Base-by-base conservation (phyloP, 2,113 vertebrate genomes). In the Zosterops lateralis region DNA sequence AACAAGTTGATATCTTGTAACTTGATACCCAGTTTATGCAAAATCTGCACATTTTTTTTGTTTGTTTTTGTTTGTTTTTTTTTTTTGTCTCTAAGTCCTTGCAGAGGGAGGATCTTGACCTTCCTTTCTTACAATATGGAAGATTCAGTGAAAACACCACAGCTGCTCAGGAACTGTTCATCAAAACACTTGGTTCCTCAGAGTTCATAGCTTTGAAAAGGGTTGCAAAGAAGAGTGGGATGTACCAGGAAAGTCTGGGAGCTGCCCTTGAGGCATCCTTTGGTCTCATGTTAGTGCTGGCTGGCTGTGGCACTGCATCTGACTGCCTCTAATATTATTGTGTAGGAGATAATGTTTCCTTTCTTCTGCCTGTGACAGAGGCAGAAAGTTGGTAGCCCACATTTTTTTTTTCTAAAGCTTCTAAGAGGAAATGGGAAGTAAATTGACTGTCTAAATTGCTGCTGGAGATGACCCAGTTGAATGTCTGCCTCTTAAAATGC, bases 241-340 rank as follows among this genome's bases (percentile, higher is more conserved):
- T 56, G 38, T 45, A 5, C 28, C 8, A 19, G 75, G 48, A 51
- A 42, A 34, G 29, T 44, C 53, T 82, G 71, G 42, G n/a, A 31
- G 14, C 1, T 1, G 51, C 21, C 65, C 14, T 40, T 45, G 28
- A n/a, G 51, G 38, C 10, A 45, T 57, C 2, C 34, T 84, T 66
- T 78, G 31, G 17, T 78, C n/a, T 90, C 18, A 0, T 0, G 0
- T n/a, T 82, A 45, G 25, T 34, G 17, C 20, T 31, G 51, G 29
- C 58, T 68, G 48, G 7, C 36, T 31, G 40, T 90, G 57, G 78
- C 82, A 12, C 57, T 53, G 25, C 38, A 17, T 38, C 51, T 80
- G 45, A 31, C 26, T 68, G 53, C 12, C 25, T 24, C 20, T 56
- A 6, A 20, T 71, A 61, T 22, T 65, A 12, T 0, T 54, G 48